A percentile compares a stretch with the other conserved stretches of the same genome.
These are phyloP conservation scores for Solea senegalensis DNA, from an alignment of 2,113 vertebrate species.

Conservation along the genomic window DNA sequence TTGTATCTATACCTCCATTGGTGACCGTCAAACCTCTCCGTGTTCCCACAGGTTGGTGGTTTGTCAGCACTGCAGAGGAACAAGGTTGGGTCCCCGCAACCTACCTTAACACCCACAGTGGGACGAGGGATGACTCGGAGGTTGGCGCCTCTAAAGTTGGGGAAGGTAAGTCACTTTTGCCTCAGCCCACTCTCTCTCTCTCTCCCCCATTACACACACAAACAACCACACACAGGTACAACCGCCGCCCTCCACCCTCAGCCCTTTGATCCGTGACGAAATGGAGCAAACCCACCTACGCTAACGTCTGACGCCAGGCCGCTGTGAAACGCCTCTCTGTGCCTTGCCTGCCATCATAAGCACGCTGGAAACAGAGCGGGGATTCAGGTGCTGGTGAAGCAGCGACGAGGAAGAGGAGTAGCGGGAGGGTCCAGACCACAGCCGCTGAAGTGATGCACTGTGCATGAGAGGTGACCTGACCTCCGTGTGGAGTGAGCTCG, in stretches of 20 bases:
- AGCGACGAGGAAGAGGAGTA: constrained; percentile 39
- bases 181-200: constrained; percentile 2
- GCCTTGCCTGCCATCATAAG: constrained; percentile 62
- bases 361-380: constrained; percentile 56
- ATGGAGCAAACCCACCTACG: constrained; percentile 36
- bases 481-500: constrained; percentile 35
- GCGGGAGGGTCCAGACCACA: constrained; percentile 57
- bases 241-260: constrained; percentile 16
- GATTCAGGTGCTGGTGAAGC: constrained; percentile 68
- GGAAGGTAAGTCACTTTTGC: constrained; percentile 85
- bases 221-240: constrained; percentile 35
- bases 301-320: constrained; percentile 30
- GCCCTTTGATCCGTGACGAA: constrained; percentile 54
- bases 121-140: constrained; percentile 92
- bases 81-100: constrained; percentile 99
- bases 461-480: constrained; percentile 41
- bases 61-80: constrained; percentile 95
- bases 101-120: constrained; percentile 93
- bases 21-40: constrained; percentile 21
- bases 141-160: constrained; percentile 90
- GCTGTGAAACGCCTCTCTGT: constrained; percentile 53
- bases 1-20: neutral
- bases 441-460: constrained; percentile 43
- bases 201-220: constrained; percentile 6
- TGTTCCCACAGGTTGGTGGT: constrained; percentile 92